Evolutionary conservation across 23 tunicate genomes (phyloP).

Genomic region (Botrylloides violaceus): DNA sequence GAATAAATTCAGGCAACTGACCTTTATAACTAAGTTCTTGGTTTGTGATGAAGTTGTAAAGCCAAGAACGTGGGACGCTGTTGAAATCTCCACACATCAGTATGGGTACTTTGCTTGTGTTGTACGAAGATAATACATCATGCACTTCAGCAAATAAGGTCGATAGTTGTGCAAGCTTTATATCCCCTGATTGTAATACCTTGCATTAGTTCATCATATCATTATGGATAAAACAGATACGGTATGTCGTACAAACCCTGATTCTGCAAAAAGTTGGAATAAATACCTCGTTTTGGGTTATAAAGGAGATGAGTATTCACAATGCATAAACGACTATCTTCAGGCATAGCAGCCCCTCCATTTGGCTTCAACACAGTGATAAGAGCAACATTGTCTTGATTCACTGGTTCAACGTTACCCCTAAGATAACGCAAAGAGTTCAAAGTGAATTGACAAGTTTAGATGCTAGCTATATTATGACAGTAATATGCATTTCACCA

Average conservation of each 20-base stretch:
- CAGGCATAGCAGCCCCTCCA: not conserved
- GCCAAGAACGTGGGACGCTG: constrained; percentile 52
- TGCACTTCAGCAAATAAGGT: constrained; percentile 72
- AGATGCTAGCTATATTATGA: too few relatives aligned
- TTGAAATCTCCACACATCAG: constrained; percentile 88
- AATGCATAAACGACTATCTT: constrained; percentile 30
- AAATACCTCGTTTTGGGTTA: constrained; percentile 70
- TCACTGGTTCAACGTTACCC: constrained; percentile 13
- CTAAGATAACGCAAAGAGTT: constrained; percentile 23
- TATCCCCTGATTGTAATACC: constrained; percentile 42
- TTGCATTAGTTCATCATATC: not conserved
- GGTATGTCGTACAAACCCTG: too few relatives aligned
- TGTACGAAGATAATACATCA: constrained; percentile 5
- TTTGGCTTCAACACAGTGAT: constrained; percentile 36
- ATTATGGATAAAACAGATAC: not conserved
- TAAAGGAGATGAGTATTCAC: constrained; percentile 78
- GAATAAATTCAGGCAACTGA: too few relatives aligned
- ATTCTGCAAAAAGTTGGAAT: not conserved
- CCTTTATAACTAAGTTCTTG: constrained; percentile 54
- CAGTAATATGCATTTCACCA: too few relatives aligned
- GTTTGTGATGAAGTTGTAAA: constrained; percentile 54
- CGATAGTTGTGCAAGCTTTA: constrained; percentile 56
- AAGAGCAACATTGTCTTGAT: constrained; percentile 72
- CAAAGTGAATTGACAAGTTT: too few relatives aligned
- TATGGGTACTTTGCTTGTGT: constrained; percentile 26